Evolutionary conservation across 2,113 vertebrate genomes (phyloP).

Genomic region (Lepus americanus): DNA sequence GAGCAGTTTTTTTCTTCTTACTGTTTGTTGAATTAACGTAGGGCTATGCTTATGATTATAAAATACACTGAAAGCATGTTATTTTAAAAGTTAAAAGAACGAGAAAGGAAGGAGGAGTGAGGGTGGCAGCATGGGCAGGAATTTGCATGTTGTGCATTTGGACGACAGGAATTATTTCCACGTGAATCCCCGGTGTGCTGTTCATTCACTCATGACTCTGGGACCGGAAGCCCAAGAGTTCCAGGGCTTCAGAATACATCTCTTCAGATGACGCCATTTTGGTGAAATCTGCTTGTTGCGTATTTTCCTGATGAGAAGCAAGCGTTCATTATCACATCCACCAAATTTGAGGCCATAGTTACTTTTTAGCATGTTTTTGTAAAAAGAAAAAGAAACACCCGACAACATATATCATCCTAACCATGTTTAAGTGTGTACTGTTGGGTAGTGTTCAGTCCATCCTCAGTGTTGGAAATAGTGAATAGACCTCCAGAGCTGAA

Average conservation of each 20-base stretch:
- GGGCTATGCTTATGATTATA: too few species aligned
- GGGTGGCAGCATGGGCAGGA: not conserved
- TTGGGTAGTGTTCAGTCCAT: not conserved
- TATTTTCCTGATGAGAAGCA: not conserved
- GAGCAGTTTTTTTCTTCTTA: too few species aligned
- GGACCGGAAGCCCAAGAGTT: not conserved
- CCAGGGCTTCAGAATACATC: conserved; percentile 19
- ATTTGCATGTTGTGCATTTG: conserved; percentile 17
- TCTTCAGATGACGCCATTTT: conserved; percentile 12
- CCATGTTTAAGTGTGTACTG: not conserved
- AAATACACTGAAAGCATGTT: too few species aligned
- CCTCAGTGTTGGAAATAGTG: not conserved
- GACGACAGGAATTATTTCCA: not conserved
- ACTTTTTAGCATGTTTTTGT: not conserved
- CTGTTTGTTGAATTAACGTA: too few species aligned
- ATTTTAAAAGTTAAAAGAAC: too few species aligned
- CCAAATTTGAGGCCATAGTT: not conserved
- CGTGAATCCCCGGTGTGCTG: not conserved
- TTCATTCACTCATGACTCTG: conserved; percentile 11
- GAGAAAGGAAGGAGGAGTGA: too few species aligned
- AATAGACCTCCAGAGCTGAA: conserved; percentile 18
- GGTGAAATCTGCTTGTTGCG: not conserved
- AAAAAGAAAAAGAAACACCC: too few species aligned
- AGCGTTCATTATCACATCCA: not conserved
- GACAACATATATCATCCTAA: not conserved